Evolutionary conservation across 1,140 invertebrate species (phyloP).

Genomic region (Halesus radiatus): DNA sequence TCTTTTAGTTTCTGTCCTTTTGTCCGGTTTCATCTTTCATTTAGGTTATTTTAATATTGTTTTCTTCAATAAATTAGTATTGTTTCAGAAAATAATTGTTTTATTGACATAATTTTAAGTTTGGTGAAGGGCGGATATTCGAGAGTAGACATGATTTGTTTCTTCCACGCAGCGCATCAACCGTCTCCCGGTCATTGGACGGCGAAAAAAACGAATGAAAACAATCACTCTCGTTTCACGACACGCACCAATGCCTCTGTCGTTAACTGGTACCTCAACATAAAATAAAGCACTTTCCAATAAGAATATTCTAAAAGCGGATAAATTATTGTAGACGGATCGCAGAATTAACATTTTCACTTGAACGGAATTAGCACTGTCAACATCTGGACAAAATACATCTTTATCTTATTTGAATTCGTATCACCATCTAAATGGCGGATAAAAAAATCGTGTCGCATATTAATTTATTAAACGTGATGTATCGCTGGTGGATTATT

Average conservation of each 20-base stretch:
- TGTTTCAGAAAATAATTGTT: too few species aligned
- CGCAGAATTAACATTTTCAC: too few species aligned
- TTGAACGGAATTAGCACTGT: not conserved
- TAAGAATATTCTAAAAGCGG: too few species aligned
- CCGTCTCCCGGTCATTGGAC: not conserved
- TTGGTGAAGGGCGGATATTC: not conserved
- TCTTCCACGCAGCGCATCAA: not conserved
- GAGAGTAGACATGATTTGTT: not conserved
- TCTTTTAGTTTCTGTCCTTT: too few species aligned
- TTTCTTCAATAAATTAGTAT: too few species aligned
- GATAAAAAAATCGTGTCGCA: not conserved
- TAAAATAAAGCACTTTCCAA: not conserved
- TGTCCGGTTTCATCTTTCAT: too few species aligned
- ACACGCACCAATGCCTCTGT: slow-evolving; percentile 8
- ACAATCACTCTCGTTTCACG: slow-evolving; percentile 24
- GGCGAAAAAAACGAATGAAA: not conserved
- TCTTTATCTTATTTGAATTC: not conserved
- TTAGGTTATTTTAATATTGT: too few species aligned
- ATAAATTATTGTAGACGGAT: too few species aligned
- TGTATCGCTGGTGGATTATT: not conserved
- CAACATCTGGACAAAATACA: not conserved
- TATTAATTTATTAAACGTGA: slow-evolving; percentile 20
- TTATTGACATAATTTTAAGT: too few species aligned
- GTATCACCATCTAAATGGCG: not conserved
- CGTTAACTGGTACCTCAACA: not conserved